phyloP scores from a whole-genome alignment of 2,888 invertebrate species.

The Acanthopleura granulata region DNA sequence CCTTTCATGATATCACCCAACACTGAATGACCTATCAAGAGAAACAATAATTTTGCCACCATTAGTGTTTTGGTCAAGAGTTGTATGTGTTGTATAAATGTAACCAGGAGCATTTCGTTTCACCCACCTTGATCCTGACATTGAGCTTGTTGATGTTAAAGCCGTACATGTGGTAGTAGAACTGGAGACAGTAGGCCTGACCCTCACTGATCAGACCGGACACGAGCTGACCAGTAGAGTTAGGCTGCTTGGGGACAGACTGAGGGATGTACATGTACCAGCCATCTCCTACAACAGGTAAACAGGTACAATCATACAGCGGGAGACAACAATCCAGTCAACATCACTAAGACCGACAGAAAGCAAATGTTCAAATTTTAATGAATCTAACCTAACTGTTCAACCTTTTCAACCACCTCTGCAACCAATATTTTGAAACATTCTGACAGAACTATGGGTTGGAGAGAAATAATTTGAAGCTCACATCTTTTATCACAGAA shows the following conservation, averaged over 20 bases:
- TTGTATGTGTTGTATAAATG: conserved; percentile 10
- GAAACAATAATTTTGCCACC: too few species aligned
- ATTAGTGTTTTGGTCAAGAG: not conserved
- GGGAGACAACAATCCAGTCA: too few species aligned
- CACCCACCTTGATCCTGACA: conserved; percentile 45
- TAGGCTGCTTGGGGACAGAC: conserved; percentile 38
- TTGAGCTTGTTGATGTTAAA: conserved; percentile 50
- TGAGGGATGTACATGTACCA: conserved; percentile 59
- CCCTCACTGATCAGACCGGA: conserved; percentile 35
- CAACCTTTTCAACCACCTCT: too few species aligned
- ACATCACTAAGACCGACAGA: too few species aligned
- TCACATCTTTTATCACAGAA: too few species aligned
- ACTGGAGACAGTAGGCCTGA: conserved; percentile 46
- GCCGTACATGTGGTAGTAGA: conserved; percentile 66
- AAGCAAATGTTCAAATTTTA: too few species aligned
- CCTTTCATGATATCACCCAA: too few species aligned
- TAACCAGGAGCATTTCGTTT: conserved; percentile 12
- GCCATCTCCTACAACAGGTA: conserved; percentile 41
- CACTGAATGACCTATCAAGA: too few species aligned
- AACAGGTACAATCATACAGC: not conserved
- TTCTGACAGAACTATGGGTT: too few species aligned
- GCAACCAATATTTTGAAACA: too few species aligned
- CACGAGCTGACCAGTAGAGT: conserved; percentile 49
- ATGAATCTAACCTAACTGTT: too few species aligned
- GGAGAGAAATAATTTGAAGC: too few species aligned